Percentiles rank a stretch among this genome's conserved stretches.
Evolutionary conservation across 2,888 invertebrate species (phyloP).

Genomic region (Cecidostiba fungosa): DNA sequence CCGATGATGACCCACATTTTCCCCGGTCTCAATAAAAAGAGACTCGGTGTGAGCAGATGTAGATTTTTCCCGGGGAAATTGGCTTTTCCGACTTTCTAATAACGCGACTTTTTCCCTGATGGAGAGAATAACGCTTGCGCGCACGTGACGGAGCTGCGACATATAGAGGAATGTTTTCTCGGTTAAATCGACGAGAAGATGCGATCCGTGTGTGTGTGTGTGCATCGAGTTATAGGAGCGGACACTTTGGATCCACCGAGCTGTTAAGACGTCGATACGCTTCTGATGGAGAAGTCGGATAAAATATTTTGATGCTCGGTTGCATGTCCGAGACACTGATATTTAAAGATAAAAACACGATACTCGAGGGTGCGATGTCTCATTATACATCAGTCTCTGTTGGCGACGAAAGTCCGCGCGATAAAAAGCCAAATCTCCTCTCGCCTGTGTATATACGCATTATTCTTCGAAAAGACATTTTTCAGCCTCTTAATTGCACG

Average conservation of each 20-base stretch:
- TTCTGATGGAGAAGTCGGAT: no score
- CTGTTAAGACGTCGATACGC: not conserved
- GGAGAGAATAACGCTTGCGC: not conserved
- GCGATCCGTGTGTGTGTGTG: no score
- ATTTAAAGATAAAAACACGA: slow-evolving; percentile 64
- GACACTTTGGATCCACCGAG: not conserved
- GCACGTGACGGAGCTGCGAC: not conserved
- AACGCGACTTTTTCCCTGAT: not conserved
- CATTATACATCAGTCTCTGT: no score
- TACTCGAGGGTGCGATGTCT: no score
- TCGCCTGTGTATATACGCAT: not conserved
- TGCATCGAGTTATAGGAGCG: not conserved
- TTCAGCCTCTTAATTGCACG: slow-evolving; percentile 67
- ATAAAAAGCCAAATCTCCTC: slow-evolving; percentile 21
- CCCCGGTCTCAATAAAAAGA: slow-evolving; percentile 43
- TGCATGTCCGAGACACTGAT: no score
- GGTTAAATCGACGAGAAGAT: not conserved
- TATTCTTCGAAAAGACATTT: slow-evolving; percentile 59
- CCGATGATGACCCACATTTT: slow-evolving; percentile 58
- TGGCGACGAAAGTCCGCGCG: no score
- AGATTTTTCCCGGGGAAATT: slow-evolving; percentile 33
- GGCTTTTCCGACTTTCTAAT: not conserved
- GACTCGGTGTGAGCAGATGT: slow-evolving; percentile 35
- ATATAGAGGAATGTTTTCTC: not conserved
- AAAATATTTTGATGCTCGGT: not conserved